Conservation (phyloP, 2,797 vertebrate species). For the Pogoniulus pusillus region DNA sequence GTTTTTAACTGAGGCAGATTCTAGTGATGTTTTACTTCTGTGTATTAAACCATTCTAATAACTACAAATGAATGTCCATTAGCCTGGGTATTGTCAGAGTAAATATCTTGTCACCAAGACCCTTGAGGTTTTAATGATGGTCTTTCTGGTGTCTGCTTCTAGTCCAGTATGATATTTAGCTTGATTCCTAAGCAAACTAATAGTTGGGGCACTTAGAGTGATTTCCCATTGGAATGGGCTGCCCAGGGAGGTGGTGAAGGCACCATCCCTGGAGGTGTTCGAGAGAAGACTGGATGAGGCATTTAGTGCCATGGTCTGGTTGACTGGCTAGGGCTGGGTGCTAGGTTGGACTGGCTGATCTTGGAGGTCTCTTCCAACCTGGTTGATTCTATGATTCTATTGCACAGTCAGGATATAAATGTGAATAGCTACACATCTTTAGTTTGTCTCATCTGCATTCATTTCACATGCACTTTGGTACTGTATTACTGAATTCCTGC, state of each 20-base stretch:
- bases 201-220: too few species aligned
- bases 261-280: too few species aligned
- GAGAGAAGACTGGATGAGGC: too few species aligned
- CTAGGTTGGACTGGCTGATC: too few species aligned
- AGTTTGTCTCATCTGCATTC: constrained; percentile 1
- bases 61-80: not conserved
- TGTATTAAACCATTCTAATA: not conserved
- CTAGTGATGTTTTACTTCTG: not conserved
- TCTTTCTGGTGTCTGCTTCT: not conserved
- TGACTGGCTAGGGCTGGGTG: too few species aligned
- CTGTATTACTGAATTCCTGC: constrained; percentile 3
- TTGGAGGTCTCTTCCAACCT: too few species aligned
- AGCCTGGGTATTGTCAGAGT: not conserved
- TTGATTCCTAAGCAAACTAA: not conserved
- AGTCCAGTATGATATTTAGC: not conserved
- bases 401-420: not conserved
- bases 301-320: too few species aligned
- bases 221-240: too few species aligned
- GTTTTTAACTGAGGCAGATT: not conserved
- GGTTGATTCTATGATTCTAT: not conserved
- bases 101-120: not conserved
- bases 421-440: not conserved
- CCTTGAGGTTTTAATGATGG: not conserved
- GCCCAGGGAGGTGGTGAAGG: too few species aligned
- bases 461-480: constrained; percentile 23